A percentile compares a stretch with the other conserved stretches of the same genome.
Evolutionary conservation across 1,140 invertebrate genomes (phyloP).

Genomic region (Homalodisca vitripennis): DNA sequence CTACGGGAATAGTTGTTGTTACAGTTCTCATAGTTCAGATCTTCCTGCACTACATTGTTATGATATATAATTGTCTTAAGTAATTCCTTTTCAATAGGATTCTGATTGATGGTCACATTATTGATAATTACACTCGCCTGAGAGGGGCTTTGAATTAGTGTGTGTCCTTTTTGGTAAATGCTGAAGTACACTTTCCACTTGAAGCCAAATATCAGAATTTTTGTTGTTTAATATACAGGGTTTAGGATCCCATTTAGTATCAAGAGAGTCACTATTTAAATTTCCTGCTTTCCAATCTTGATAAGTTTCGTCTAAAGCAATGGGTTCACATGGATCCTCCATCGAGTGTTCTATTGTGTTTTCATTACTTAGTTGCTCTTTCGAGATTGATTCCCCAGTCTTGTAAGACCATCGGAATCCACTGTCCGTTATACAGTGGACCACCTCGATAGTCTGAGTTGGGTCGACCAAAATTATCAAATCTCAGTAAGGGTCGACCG

Average conservation of each 20-base stretch:
- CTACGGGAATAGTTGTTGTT: background rate
- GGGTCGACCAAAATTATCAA: constrained; percentile 12
- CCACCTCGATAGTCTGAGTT: constrained; percentile 5
- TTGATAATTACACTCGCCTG: too few species aligned
- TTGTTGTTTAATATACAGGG: background rate
- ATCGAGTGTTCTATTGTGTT: background rate
- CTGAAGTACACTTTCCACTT: background rate
- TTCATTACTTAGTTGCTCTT: background rate
- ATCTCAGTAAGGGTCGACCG: background rate
- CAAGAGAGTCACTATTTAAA: background rate
- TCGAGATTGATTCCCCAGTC: constrained; percentile 18
- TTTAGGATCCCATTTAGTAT: background rate
- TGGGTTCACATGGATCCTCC: too few species aligned
- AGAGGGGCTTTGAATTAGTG: too few species aligned
- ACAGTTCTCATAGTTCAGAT: background rate
- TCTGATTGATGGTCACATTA: background rate
- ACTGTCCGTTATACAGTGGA: constrained; percentile 5
- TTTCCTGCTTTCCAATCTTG: background rate
- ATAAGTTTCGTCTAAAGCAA: background rate
- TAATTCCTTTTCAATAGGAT: background rate
- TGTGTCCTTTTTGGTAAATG: background rate
- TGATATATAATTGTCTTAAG: background rate
- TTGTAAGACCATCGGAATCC: constrained; percentile 3
- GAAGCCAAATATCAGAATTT: background rate
- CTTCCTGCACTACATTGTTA: background rate